Evolutionary conservation across 2,113 vertebrate genomes (phyloP).

Genomic region (Seriola aureovittata): DNA sequence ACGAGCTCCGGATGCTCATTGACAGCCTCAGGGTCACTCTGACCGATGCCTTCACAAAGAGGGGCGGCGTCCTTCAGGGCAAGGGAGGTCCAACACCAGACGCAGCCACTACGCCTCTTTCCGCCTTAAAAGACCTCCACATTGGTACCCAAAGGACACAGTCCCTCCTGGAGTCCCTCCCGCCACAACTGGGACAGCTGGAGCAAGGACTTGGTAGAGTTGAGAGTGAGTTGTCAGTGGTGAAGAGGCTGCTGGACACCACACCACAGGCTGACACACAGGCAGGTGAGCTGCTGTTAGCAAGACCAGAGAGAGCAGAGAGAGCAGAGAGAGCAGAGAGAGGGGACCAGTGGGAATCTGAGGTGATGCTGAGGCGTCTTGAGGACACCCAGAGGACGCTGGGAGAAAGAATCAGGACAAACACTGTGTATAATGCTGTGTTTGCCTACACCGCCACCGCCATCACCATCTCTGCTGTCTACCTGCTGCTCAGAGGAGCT

Average conservation of each 20-base stretch:
- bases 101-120: slow-evolving; percentile 13
- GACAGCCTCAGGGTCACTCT: slow-evolving; percentile 84
- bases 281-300: not conserved
- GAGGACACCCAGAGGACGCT: slow-evolving; percentile 87
- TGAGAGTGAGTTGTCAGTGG: slow-evolving; percentile 11
- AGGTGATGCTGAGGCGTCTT: slow-evolving; percentile 82
- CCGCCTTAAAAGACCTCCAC: slow-evolving; percentile 66
- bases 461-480: slow-evolving; percentile 88
- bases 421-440: slow-evolving; percentile 86
- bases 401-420: slow-evolving; percentile 87
- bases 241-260: slow-evolving; percentile 73
- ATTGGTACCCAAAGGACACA: slow-evolving; percentile 54
- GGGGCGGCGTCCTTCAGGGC: not conserved
- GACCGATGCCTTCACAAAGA: slow-evolving; percentile 48
- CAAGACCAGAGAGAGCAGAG: slow-evolving; percentile 53
- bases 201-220: slow-evolving; percentile 51
- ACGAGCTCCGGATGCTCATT: slow-evolving; percentile 88
- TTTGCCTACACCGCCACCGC: slow-evolving; percentile 87
- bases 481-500: slow-evolving; percentile 87
- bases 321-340: slow-evolving; percentile 45
- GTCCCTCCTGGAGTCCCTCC: slow-evolving; percentile 62
- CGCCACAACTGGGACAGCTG: slow-evolving; percentile 54
- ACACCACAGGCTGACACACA: slow-evolving; percentile 13
- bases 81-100: not conserved
- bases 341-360: slow-evolving; percentile 61